phyloP scores from a whole-genome alignment of 2,888 invertebrate genomes.

The Heliconius erato region DNA sequence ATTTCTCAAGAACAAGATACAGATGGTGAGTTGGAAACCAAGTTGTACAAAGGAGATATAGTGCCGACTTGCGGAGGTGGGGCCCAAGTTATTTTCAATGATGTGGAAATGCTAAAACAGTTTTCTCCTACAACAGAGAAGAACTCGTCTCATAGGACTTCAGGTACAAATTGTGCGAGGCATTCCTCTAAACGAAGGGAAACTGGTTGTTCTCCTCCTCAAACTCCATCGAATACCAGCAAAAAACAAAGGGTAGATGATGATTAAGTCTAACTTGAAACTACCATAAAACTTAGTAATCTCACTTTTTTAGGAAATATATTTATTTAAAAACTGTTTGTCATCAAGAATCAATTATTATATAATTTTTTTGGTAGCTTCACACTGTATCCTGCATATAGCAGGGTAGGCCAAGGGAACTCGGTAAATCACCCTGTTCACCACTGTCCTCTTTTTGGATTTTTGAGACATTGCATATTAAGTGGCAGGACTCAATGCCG shows the following conservation, averaged over 20 bases:
- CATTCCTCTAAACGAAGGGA: constrained; percentile 79
- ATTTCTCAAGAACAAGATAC: constrained; percentile 96
- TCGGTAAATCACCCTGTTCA: too few species aligned
- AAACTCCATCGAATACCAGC: constrained; percentile 78
- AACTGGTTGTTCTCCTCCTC: constrained; percentile 74
- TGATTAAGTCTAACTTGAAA: constrained; percentile 57
- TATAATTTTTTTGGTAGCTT: too few species aligned
- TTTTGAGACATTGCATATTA: too few species aligned
- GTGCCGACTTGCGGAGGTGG: constrained; percentile 97
- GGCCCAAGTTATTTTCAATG: constrained; percentile 97
- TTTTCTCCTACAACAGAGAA: constrained; percentile 88
- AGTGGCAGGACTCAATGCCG: neutral
- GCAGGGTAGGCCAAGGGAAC: too few species aligned
- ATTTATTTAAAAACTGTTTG: neutral
- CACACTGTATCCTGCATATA: too few species aligned
- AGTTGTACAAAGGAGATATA: constrained; percentile 97
- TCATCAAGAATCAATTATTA: too few species aligned
- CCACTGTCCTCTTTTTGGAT: too few species aligned
- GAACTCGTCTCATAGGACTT: constrained; percentile 62
- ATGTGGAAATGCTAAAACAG: constrained; percentile 95
- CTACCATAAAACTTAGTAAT: neutral
- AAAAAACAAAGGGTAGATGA: constrained; percentile 80
- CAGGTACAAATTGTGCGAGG: constrained; percentile 70
- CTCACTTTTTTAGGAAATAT: neutral
- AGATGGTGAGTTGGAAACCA: constrained; percentile 97